These are phyloP conservation scores for Dromiciops gliroides DNA, from an alignment of 2,113 vertebrate species.

Conservation along the genomic window DNA sequence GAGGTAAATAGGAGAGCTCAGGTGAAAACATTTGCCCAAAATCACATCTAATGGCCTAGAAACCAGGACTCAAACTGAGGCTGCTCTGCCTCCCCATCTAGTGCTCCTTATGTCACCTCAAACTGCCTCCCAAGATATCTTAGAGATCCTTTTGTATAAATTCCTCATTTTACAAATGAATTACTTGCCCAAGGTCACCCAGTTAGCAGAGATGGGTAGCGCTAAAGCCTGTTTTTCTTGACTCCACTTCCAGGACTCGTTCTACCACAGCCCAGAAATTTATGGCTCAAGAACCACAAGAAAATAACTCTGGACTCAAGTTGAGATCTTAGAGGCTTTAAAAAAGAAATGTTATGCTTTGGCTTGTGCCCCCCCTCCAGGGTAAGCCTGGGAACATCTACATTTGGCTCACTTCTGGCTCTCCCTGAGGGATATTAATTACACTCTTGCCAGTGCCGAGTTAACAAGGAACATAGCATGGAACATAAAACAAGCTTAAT, in stretches of 20 bases:
- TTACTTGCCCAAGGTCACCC: background rate
- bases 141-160: background rate
- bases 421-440: background rate
- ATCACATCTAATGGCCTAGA: background rate
- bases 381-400: background rate
- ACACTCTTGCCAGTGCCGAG: background rate
- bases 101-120: background rate
- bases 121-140: background rate
- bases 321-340: background rate
- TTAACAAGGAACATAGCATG: background rate
- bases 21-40: background rate
- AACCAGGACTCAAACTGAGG: background rate
- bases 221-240: background rate
- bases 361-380: background rate
- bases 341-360: background rate
- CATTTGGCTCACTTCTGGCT: background rate
- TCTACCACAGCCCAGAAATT: background rate
- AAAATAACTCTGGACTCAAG: background rate
- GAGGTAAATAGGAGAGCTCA: background rate
- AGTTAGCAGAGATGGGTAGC: background rate
- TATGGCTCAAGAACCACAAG: background rate
- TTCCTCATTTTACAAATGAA: background rate
- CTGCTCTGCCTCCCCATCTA: background rate
- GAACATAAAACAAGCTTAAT: background rate
- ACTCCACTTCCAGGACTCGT: background rate